Conservation (phyloP, 2,113 vertebrate species). For the Brienomyrus brachyistius region DNA sequence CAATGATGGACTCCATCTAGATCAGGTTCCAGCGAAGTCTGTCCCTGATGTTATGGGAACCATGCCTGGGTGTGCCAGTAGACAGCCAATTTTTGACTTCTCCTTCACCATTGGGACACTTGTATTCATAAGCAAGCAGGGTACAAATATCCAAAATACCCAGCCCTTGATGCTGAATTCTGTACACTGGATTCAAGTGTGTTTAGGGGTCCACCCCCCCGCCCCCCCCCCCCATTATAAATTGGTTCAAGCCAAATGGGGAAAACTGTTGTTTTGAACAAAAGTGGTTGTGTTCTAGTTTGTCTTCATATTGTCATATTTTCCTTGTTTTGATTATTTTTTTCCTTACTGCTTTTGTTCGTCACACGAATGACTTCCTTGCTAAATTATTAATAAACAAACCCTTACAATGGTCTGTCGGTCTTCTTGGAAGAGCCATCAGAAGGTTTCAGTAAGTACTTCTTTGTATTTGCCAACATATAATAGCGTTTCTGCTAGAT, state of each 20-base stretch:
- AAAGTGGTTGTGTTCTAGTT: background rate
- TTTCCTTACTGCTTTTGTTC: slow-evolving; percentile 12
- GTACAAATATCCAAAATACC: background rate
- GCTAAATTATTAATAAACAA: slow-evolving; percentile 30
- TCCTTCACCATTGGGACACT: background rate
- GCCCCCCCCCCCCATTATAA: background rate
- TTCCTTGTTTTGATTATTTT: background rate
- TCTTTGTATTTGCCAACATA: background rate
- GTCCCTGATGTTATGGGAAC: background rate
- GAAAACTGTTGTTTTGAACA: background rate
- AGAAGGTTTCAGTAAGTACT: background rate
- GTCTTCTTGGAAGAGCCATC: background rate
- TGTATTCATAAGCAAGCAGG: background rate
- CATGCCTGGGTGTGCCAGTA: background rate
- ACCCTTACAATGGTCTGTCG: background rate
- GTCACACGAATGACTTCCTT: background rate
- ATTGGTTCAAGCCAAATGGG: background rate
- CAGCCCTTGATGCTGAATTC: background rate
- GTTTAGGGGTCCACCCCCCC: background rate
- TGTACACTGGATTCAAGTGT: background rate
- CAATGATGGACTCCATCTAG: background rate
- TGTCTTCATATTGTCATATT: background rate
- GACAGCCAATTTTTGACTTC: background rate
- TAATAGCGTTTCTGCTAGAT: background rate
- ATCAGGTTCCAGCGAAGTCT: background rate